phyloP scores from a whole-genome alignment of 2,888 invertebrate species.

The Eucera pruinosa region DNA sequence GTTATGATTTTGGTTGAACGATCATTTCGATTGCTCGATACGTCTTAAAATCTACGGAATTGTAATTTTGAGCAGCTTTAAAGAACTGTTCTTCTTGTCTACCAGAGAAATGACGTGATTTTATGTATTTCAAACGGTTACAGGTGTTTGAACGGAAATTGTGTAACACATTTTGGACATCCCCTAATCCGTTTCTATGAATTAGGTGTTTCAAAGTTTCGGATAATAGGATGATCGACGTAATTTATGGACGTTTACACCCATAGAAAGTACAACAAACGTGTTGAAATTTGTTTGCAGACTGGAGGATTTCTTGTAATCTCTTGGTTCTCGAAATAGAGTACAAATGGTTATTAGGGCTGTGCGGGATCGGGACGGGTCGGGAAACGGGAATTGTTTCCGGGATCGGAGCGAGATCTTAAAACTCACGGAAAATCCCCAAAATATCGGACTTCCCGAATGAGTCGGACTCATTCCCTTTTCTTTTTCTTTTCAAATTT shows the following conservation, averaged over 20 bases:
- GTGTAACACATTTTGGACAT: constrained; percentile 19
- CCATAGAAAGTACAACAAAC: constrained; percentile 37
- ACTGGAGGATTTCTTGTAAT: constrained; percentile 28
- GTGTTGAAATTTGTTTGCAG: constrained; percentile 19
- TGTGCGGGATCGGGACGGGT: too few relatives aligned
- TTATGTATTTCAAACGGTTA: constrained; percentile 9
- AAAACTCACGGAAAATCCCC: too few relatives aligned
- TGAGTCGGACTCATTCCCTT: too few relatives aligned
- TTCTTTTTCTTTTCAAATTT: too few relatives aligned
- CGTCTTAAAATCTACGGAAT: too few relatives aligned
- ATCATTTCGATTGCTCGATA: background rate
- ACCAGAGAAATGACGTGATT: constrained; percentile 7
- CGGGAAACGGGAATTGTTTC: too few relatives aligned
- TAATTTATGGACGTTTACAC: constrained; percentile 20
- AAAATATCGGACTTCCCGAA: too few relatives aligned
- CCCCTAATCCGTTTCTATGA: constrained; percentile 7
- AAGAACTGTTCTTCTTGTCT: too few relatives aligned
- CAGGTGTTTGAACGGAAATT: constrained; percentile 33
- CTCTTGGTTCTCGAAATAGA: constrained; percentile 34
- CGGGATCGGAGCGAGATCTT: too few relatives aligned
- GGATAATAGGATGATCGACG: constrained; percentile 4
- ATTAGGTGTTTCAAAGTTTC: background rate
- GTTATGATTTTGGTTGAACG: background rate
- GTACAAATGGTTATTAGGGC: too few relatives aligned
- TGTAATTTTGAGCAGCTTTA: too few relatives aligned